Percentiles rank a stretch among this genome's conserved stretches.
Conservation (phyloP, 2,888 invertebrate genomes). For the Ochlodes sylvanus region DNA sequence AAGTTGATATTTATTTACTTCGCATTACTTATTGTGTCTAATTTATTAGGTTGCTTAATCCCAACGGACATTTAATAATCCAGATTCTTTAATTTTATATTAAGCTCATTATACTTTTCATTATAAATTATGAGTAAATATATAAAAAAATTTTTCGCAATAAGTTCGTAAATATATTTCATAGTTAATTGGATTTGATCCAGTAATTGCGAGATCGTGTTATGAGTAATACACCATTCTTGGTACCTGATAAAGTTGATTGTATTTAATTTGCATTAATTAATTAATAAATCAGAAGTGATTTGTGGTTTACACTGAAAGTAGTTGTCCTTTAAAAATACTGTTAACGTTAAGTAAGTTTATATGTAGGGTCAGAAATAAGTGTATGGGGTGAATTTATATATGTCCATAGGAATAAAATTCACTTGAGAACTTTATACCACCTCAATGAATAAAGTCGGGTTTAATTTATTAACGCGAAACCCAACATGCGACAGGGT, state of each 20-base stretch:
- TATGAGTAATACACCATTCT: conserved; percentile 23
- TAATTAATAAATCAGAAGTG: conserved; percentile 21
- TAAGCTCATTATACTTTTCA: not conserved
- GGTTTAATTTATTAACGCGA: conserved; percentile 35
- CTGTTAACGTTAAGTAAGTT: conserved; percentile 41
- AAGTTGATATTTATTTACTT: too few relatives aligned
- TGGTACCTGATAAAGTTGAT: conserved; percentile 32
- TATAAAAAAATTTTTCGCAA: conserved; percentile 1
- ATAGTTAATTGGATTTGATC: conserved; percentile 25
- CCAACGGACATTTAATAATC: too few relatives aligned
- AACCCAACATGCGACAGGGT: conserved; percentile 14
- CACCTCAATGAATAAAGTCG: conserved; percentile 27
- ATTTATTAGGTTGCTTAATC: too few relatives aligned
- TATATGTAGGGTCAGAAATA: conserved; percentile 34
- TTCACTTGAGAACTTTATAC: conserved; percentile 21
- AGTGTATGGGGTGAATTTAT: conserved; percentile 42
- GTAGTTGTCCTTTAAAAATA: conserved; percentile 8
- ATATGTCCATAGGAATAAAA: conserved; percentile 31
- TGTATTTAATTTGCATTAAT: conserved; percentile 37
- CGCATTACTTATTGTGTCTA: too few relatives aligned
- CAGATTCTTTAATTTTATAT: not conserved
- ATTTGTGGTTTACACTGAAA: conserved; percentile 13
- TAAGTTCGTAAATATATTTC: conserved; percentile 16
- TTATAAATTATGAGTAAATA: not conserved
- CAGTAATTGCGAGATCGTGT: conserved; percentile 21